Percentiles rank a stretch among this genome's conserved stretches.
phyloP scores from a whole-genome alignment of 2,888 invertebrate genomes.

The Congeria kusceri region DNA sequence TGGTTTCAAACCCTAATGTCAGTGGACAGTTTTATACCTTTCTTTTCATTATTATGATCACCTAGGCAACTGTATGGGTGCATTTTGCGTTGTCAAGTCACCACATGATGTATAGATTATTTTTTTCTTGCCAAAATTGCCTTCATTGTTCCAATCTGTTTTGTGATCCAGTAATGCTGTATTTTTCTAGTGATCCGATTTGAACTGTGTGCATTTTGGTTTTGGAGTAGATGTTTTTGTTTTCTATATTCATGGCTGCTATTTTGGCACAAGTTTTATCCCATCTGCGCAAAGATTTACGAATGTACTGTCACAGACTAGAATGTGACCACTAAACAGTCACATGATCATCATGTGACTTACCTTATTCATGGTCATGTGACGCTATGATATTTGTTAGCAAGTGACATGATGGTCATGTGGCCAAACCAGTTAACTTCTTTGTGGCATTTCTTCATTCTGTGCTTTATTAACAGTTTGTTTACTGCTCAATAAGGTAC shows the following conservation, averaged over 20 bases:
- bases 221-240: constrained; percentile 66
- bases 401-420: not conserved
- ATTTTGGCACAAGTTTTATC: constrained; percentile 61
- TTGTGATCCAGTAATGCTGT: constrained; percentile 63
- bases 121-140: constrained; percentile 62
- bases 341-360: constrained; percentile 21
- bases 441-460: constrained; percentile 83
- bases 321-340: not conserved
- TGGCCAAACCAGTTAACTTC: constrained; percentile 23
- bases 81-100: constrained; percentile 66
- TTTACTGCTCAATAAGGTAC: constrained; percentile 19
- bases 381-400: not conserved
- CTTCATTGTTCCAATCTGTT: constrained; percentile 62
- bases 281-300: not conserved
- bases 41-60: constrained; percentile 61
- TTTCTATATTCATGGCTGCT: constrained; percentile 61
- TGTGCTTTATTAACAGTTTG: constrained; percentile 64
- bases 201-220: constrained; percentile 67
- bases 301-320: not conserved
- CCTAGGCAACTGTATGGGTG: constrained; percentile 65
- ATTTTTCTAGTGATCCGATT: constrained; percentile 58
- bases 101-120: constrained; percentile 54
- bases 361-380: not conserved
- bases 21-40: constrained; percentile 60
- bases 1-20: constrained; percentile 62